Evolutionary conservation across 2,797 vertebrate species (phyloP).

Genomic region (Cacajao melanocephalus): DNA sequence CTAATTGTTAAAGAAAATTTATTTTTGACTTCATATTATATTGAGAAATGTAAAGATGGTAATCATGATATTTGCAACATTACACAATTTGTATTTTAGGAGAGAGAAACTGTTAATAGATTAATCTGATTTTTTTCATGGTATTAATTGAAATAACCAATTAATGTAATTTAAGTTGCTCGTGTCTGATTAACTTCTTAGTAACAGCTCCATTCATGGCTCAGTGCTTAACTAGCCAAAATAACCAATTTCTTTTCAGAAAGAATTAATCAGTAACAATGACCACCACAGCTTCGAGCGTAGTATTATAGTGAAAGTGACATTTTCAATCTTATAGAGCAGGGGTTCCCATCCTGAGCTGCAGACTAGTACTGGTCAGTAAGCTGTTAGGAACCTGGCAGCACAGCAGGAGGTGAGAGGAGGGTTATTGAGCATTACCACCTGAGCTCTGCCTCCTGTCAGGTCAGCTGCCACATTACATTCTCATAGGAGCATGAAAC

Average conservation of each 20-base stretch:
- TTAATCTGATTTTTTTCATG: constrained; percentile 25
- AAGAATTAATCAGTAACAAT: not conserved
- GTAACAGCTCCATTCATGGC: constrained; percentile 1
- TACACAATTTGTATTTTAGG: constrained; percentile 31
- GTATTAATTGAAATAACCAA: constrained; percentile 36
- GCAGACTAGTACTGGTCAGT: not conserved
- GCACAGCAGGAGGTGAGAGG: not conserved
- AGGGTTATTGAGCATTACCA: not conserved
- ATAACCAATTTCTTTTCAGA: constrained; percentile 22
- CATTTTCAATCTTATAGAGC: constrained; percentile 17
- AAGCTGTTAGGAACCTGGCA: not conserved
- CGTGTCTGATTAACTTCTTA: constrained; percentile 36
- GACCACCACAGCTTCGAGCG: not conserved
- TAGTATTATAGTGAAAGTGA: constrained; percentile 23
- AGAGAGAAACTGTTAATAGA: not conserved
- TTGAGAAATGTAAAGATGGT: not conserved
- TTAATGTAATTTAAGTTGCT: constrained; percentile 46
- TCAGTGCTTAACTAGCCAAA: constrained; percentile 1
- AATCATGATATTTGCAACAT: constrained; percentile 8
- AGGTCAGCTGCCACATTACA: not conserved
- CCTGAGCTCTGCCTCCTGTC: not conserved
- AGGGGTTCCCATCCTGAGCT: not conserved
- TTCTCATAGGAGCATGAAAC: not conserved
- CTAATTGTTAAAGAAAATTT: constrained; percentile 46
- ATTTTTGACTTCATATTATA: constrained; percentile 1